Evolutionary conservation across 1,140 invertebrate genomes (phyloP).

Genomic region (Cydia pomonella): DNA sequence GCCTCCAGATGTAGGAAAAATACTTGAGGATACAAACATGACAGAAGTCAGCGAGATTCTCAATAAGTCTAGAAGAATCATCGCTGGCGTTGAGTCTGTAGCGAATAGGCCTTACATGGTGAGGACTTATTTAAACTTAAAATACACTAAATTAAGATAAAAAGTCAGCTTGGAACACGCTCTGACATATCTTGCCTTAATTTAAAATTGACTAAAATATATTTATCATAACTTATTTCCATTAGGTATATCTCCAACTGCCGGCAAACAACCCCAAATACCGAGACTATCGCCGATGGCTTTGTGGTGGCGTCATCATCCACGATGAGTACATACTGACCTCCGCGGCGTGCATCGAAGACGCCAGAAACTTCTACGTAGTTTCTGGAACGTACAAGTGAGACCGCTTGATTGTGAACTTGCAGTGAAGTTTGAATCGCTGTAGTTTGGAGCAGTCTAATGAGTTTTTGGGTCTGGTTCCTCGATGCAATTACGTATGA

Average conservation of each 20-base stretch:
- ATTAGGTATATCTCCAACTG: conserved; percentile 43
- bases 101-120: conserved; percentile 59
- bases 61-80: conserved; percentile 55
- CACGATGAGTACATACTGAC: conserved; percentile 70
- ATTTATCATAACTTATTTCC: neutral
- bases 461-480: no score
- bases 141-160: neutral
- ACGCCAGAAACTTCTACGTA: conserved; percentile 67
- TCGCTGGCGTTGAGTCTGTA: conserved; percentile 47
- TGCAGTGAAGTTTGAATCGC: no score
- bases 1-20: conserved; percentile 43
- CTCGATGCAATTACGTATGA: no score
- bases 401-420: conserved; percentile 13
- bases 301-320: conserved; percentile 67
- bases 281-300: conserved; percentile 55
- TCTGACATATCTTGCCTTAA: no score
- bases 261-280: conserved; percentile 55
- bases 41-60: conserved; percentile 43
- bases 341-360: conserved; percentile 70
- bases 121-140: conserved; percentile 23
- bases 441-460: no score
- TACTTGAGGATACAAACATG: conserved; percentile 46
- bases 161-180: no score
- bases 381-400: conserved; percentile 70
- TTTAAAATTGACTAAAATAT: no score